These are phyloP conservation scores for Epinotia nisella DNA, from an alignment of 2,888 invertebrate species.

Conservation along the genomic window DNA sequence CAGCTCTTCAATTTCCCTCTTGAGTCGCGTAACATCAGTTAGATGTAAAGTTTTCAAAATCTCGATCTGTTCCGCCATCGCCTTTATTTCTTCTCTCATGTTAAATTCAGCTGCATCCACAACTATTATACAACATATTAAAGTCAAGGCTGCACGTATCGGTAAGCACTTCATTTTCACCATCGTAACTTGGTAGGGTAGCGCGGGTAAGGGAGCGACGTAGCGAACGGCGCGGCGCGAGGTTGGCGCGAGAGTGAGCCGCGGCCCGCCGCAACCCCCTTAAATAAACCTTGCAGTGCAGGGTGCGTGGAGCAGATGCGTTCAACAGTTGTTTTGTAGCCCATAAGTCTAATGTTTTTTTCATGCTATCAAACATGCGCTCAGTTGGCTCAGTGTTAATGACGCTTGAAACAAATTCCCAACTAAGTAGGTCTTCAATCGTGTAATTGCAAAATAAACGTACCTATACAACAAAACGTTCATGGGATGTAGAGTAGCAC, in stretches of 20 bases:
- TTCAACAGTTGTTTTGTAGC: constrained; percentile 76
- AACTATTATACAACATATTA: constrained; percentile 54
- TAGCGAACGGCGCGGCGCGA: constrained; percentile 53
- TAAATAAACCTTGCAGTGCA: constrained; percentile 59
- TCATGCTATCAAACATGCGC: constrained; percentile 22
- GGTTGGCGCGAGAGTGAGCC: constrained; percentile 60
- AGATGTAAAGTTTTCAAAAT: constrained; percentile 62
- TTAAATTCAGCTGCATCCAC: constrained; percentile 59
- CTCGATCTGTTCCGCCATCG: constrained; percentile 64
- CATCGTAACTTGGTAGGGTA: constrained; percentile 45
- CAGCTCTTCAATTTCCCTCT: constrained; percentile 66
- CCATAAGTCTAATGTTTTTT: constrained; percentile 48
- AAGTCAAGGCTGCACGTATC: constrained; percentile 57
- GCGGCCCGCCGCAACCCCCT: constrained; percentile 50
- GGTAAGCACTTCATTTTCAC: constrained; percentile 66
- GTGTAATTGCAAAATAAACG: too few species aligned
- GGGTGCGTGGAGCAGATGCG: constrained; percentile 73
- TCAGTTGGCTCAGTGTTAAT: constrained; percentile 23
- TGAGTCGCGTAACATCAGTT: constrained; percentile 62
- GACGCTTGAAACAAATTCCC: neutral
- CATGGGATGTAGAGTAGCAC: too few species aligned
- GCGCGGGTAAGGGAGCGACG: constrained; percentile 47
- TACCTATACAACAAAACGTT: too few species aligned
- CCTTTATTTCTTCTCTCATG: constrained; percentile 59
- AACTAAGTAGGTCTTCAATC: neutral